Evolutionary conservation across 2,797 vertebrate species (phyloP).

Genomic region (Acanthornis magna): DNA sequence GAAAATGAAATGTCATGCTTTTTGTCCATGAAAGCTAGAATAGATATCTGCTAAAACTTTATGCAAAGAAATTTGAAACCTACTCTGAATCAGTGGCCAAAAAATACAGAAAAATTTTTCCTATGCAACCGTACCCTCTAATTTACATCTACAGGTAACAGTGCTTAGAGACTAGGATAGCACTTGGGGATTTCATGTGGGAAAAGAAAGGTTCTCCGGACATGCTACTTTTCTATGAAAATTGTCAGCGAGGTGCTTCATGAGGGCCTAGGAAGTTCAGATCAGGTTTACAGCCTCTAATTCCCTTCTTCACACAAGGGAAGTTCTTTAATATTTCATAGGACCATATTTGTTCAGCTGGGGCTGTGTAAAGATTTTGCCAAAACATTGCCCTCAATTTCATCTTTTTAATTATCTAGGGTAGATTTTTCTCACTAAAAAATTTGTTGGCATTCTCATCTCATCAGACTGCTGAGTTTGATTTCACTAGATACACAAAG

Average conservation of each 20-base stretch:
- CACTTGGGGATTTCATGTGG: background rate
- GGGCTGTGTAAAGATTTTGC: background rate
- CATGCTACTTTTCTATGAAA: background rate
- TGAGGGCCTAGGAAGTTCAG: background rate
- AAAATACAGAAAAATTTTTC: background rate
- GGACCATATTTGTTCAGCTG: background rate
- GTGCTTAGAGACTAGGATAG: background rate
- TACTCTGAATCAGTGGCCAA: background rate
- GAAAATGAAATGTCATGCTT: background rate
- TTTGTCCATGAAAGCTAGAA: background rate
- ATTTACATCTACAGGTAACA: background rate
- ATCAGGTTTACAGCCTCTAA: background rate
- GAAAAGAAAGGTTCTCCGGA: accelerated
- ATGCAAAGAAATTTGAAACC: background rate
- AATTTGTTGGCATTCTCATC: background rate
- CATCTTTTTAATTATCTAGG: background rate
- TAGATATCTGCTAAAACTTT: background rate
- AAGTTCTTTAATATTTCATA: background rate
- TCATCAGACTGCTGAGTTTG: background rate
- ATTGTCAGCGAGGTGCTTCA: background rate
- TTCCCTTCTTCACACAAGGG: background rate
- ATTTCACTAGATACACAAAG: background rate
- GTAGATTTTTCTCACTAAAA: background rate
- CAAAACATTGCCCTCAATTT: background rate
- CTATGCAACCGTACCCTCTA: background rate